Evolutionary conservation across 1,140 invertebrate genomes (phyloP).

Genomic region (Eubasilissa regina): DNA sequence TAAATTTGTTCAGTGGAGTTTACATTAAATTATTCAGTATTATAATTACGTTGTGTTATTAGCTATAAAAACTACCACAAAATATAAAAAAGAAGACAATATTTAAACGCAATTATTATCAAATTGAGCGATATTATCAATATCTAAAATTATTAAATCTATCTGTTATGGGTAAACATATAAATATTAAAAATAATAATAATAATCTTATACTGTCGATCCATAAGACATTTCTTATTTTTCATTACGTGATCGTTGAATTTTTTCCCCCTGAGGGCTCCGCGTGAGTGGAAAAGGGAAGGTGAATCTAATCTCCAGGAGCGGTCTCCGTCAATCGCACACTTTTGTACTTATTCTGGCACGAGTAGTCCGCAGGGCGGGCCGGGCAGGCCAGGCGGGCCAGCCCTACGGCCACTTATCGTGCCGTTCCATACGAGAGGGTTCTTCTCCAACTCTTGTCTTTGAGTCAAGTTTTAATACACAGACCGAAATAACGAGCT

Average conservation of each 20-base stretch:
- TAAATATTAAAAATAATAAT: no score
- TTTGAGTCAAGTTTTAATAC: slow-evolving; percentile 5
- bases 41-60: no score
- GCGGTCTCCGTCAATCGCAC: slow-evolving; percentile 25
- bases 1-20: no score
- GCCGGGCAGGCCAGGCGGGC: not conserved
- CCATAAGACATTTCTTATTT: slow-evolving; percentile 6
- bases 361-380: not conserved
- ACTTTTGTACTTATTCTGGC: slow-evolving; percentile 17
- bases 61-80: no score
- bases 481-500: slow-evolving; percentile 9
- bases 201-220: not conserved
- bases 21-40: no score
- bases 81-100: no score
- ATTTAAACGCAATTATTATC: no score
- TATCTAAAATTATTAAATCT: no score
- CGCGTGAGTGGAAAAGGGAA: not conserved
- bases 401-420: slow-evolving; percentile 6
- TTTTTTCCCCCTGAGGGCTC: not conserved
- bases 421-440: not conserved
- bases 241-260: not conserved
- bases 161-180: no score
- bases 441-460: not conserved
- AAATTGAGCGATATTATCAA: no score
- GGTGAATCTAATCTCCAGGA: slow-evolving; percentile 18